Conservation (phyloP, 2,113 vertebrate species). For the Mesitornis unicolor region DNA sequence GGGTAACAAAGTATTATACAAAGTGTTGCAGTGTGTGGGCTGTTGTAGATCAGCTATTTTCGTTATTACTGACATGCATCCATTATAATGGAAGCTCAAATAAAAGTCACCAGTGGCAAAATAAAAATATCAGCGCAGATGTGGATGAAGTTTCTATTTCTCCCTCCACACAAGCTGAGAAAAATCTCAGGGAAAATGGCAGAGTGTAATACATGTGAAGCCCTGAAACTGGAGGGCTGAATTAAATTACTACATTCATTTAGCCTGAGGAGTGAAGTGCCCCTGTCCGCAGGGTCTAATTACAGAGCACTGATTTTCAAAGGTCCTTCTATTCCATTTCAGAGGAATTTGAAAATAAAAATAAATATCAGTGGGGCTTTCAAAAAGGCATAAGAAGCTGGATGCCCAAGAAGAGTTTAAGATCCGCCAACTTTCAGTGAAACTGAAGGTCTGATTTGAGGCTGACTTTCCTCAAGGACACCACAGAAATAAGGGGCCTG, state of each 20-base stretch:
- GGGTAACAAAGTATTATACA: background rate
- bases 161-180: background rate
- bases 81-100: background rate
- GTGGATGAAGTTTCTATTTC: background rate
- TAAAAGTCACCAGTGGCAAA: background rate
- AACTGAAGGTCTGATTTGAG: background rate
- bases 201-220: background rate
- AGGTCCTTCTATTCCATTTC: background rate
- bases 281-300: background rate
- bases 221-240: background rate
- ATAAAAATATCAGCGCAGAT: background rate
- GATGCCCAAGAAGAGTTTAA: background rate
- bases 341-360: background rate
- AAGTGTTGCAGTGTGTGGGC: background rate
- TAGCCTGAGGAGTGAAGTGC: background rate
- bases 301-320: background rate
- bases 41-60: slow-evolving; percentile 13
- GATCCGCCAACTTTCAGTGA: background rate
- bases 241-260: background rate
- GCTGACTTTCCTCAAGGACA: background rate
- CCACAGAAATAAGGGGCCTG: background rate
- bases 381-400: background rate
- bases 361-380: background rate
- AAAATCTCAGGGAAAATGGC: background rate
- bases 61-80: background rate